These are phyloP conservation scores for Charanyca ferruginea DNA, from an alignment of 2,888 invertebrate genomes.

Conservation along the genomic window DNA sequence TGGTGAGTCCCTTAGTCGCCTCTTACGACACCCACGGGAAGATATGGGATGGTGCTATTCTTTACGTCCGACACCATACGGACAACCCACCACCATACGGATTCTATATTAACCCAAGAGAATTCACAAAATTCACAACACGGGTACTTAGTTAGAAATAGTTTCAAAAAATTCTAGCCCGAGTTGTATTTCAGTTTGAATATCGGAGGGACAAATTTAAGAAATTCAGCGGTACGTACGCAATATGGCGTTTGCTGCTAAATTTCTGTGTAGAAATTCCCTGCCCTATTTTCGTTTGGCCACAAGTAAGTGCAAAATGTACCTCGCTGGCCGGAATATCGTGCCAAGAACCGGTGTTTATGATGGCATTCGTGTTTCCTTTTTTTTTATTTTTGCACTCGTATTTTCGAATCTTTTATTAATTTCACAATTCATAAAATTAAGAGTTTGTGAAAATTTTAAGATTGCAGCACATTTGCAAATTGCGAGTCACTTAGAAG, in stretches of 20 bases:
- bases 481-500: not conserved
- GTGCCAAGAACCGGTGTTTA: slow-evolving; percentile 68
- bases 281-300: slow-evolving; percentile 66
- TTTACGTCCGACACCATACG: no score
- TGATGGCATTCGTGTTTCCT: slow-evolving; percentile 57
- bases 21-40: no score
- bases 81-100: no score
- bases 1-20: no score
- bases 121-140: not conserved
- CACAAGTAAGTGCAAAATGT: slow-evolving; percentile 70
- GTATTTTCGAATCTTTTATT: slow-evolving; percentile 54
- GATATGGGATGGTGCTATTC: no score
- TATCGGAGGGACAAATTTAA: slow-evolving; percentile 48
- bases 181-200: slow-evolving; percentile 10
- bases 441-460: not conserved
- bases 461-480: not conserved
- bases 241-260: slow-evolving; percentile 59
- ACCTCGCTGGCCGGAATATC: slow-evolving; percentile 60
- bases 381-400: slow-evolving; percentile 52
- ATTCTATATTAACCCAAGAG: not conserved
- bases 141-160: not conserved
- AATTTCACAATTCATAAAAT: slow-evolving; percentile 39
- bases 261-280: slow-evolving; percentile 67
- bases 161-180: not conserved
- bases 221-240: slow-evolving; percentile 54